These are phyloP conservation scores for Dromius quadrimaculatus DNA, from an alignment of 2,888 invertebrate genomes.

Conservation along the genomic window DNA sequence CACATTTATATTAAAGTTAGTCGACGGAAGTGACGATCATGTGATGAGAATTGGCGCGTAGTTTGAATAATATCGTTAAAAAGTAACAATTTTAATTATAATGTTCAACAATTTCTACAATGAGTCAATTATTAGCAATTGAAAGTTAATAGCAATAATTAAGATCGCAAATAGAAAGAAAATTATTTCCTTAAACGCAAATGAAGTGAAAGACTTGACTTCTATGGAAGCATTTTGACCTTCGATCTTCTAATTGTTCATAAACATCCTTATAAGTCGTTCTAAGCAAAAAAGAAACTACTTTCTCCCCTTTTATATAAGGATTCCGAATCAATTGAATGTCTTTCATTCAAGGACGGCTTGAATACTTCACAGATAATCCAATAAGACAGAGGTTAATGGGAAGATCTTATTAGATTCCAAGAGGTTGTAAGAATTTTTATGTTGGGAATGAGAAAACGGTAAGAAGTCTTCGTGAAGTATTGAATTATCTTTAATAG, in stretches of 20 bases:
- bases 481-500: not conserved
- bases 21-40: no score
- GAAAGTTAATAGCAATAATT: slow-evolving; percentile 34
- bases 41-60: no score
- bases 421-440: not conserved
- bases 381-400: slow-evolving; percentile 18
- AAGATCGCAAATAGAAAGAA: slow-evolving; percentile 13
- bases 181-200: slow-evolving; percentile 18
- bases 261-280: slow-evolving; percentile 19
- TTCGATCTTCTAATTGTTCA: slow-evolving; percentile 27
- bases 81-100: no score
- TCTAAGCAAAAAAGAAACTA: slow-evolving; percentile 25
- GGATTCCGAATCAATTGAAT: slow-evolving; percentile 15
- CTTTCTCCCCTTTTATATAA: slow-evolving; percentile 36
- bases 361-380: slow-evolving; percentile 20
- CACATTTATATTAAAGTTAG: no score
- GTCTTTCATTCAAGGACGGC: slow-evolving; percentile 10
- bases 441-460: no score
- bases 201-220: slow-evolving; percentile 18
- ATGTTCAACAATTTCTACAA: no score
- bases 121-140: not conserved
- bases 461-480: no score
- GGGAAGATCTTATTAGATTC: slow-evolving; percentile 32
- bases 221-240: not conserved
- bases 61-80: no score